phyloP scores from a whole-genome alignment of 1,140 invertebrate species.

The Brachionus sp. region DNA sequence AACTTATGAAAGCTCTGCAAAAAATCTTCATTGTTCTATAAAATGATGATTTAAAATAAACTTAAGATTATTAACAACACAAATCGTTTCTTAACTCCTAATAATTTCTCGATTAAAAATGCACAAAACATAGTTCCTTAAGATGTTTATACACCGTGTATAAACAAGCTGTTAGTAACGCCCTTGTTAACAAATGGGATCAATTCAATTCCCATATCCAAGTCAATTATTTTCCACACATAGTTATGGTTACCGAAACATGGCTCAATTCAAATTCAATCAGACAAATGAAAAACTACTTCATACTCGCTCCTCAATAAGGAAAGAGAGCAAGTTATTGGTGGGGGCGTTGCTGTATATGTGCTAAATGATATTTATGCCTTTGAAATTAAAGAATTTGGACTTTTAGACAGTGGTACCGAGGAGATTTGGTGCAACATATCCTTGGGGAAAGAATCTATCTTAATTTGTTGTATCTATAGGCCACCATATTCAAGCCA shows the following conservation, averaged over 20 bases:
- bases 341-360: too few species aligned
- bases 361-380: too few species aligned
- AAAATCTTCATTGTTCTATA: too few species aligned
- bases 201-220: background rate
- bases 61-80: too few species aligned
- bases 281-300: background rate
- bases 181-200: background rate
- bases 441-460: background rate
- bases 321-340: too few species aligned
- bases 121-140: background rate
- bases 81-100: background rate
- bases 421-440: background rate
- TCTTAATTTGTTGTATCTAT: background rate
- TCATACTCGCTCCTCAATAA: background rate
- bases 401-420: background rate
- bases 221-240: background rate
- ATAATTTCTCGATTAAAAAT: background rate
- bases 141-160: background rate
- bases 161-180: too few species aligned
- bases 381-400: background rate
- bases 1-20: too few species aligned
- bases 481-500: background rate
- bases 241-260: background rate
- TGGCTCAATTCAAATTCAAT: background rate
- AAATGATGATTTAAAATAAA: too few species aligned